phyloP scores from a whole-genome alignment of 2,797 vertebrate genomes.

The Odontamblyopus lacepedii region DNA sequence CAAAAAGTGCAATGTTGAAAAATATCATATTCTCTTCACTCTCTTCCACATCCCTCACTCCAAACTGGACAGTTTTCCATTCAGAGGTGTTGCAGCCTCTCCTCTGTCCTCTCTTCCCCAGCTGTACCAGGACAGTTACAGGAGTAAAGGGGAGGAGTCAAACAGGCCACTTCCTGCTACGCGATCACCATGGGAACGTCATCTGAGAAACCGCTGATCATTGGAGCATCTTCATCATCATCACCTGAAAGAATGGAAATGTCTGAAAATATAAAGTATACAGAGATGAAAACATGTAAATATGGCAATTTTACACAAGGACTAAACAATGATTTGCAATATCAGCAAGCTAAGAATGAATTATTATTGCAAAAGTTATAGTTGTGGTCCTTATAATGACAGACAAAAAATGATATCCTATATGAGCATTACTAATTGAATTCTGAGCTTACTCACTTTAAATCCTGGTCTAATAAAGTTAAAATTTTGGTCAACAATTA shows the following conservation, averaged over 20 bases:
- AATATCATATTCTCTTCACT: constrained; percentile 75
- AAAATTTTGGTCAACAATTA: too few species aligned
- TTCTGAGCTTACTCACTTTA: too few species aligned
- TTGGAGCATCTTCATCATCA: constrained; percentile 94
- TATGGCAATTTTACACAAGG: background rate
- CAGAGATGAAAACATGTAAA: background rate
- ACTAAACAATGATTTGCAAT: background rate
- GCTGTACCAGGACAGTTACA: constrained; percentile 22
- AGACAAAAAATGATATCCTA: too few species aligned
- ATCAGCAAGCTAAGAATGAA: background rate
- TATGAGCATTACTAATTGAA: too few species aligned
- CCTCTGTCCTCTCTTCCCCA: constrained; percentile 13
- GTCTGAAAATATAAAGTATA: constrained; percentile 8
- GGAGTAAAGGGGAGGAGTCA: constrained; percentile 6
- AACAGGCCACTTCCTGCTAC: constrained; percentile 70
- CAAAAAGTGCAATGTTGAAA: constrained; percentile 84
- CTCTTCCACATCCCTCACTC: constrained; percentile 56
- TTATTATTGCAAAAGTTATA: background rate
- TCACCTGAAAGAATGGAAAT: constrained; percentile 76
- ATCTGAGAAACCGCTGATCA: constrained; percentile 98
- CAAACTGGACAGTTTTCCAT: constrained; percentile 36
- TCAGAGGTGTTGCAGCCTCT: constrained; percentile 15
- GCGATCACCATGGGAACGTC: constrained; percentile 99
- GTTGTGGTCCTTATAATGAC: background rate
- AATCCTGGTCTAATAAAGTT: background rate